A percentile compares a stretch with the other conserved stretches of the same genome.
Conservation (phyloP, 2,888 invertebrate genomes). For the Agrotis segetum region DNA sequence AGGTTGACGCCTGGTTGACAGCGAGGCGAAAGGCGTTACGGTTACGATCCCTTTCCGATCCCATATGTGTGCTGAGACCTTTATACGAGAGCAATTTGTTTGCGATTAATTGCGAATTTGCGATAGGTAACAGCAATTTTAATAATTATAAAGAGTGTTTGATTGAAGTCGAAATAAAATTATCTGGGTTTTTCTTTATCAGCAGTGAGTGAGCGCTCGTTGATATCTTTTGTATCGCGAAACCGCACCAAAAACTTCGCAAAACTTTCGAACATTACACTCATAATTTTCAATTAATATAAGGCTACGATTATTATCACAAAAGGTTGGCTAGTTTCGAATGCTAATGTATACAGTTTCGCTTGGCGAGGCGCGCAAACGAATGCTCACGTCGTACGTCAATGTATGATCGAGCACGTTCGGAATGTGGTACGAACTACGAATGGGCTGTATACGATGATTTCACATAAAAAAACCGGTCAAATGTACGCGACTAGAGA, state of each 20-base stretch:
- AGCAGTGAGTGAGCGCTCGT: slow-evolving; percentile 58
- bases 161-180: neutral
- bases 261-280: slow-evolving; percentile 12
- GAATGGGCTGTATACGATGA: slow-evolving; percentile 47
- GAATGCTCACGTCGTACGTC: slow-evolving; percentile 59
- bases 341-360: slow-evolving; percentile 65
- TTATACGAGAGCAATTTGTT: slow-evolving; percentile 28
- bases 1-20: too few relatives aligned
- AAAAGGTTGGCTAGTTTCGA: slow-evolving; percentile 61
- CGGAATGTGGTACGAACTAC: slow-evolving; percentile 55
- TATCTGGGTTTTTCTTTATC: neutral
- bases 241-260: slow-evolving; percentile 4
- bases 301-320: slow-evolving; percentile 52
- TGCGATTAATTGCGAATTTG: slow-evolving; percentile 1
- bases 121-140: neutral
- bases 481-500: slow-evolving; percentile 43
- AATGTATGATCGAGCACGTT: slow-evolving; percentile 72
- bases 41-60: too few relatives aligned
- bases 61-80: too few relatives aligned
- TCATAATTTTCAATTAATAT: slow-evolving; percentile 47
- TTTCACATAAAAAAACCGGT: slow-evolving; percentile 64
- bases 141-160: neutral
- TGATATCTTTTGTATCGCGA: slow-evolving; percentile 76
- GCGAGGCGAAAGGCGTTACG: too few relatives aligned
- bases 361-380: slow-evolving; percentile 59